Base-by-base conservation (phyloP, 1,140 invertebrate species). In the Holcopasites calliopsidis region DNA sequence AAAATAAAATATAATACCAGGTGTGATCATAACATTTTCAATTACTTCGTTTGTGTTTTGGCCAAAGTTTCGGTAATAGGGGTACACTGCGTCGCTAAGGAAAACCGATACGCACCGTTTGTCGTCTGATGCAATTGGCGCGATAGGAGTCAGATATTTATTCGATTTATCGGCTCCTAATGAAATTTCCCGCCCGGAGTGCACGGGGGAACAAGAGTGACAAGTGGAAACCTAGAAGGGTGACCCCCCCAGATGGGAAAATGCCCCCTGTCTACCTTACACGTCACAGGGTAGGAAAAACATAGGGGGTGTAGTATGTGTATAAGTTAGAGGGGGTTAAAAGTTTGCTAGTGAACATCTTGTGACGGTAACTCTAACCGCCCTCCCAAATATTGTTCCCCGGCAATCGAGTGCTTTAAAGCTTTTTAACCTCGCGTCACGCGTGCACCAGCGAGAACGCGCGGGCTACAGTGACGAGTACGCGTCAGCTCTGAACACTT, bases 351-450 rank as follows among this genome's bases (percentile, higher is more conserved):
- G 1, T 2, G 47, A 54, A 23, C 57, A 62, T 49, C 58, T 72
- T 33, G 74, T 70, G 62, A 42, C 42, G 6, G 65, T 76, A 64
- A 77, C 61, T 64, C 60, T 68, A 77, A 81, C 79, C 80, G 40
- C 35, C 74, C 73, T 81, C 65, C 74, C 68, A 77, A 81, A 81
- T 81, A 81, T 82, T 82, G 72, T 82, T 77, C 68, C 61, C 40
- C 31, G 62, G 26, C 68, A 69, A 82, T 82, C 80, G 68, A 72
- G 80, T 61, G 55, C 73, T 81, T 77, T 68, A 82, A 80, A 81
- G 73, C 42, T 73, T 76, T 50, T 50, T 13, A 35, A 31, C 26
- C n/a, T 31, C 18, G 16, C 31, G 10, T 38, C 31, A 10, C 26
- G 50, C 23, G 26, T n/a, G 18, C 11, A 1, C 4, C 3, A 2